Evolutionary conservation across 2,888 invertebrate species (phyloP).

Genomic region (Gymnocheta viridis): DNA sequence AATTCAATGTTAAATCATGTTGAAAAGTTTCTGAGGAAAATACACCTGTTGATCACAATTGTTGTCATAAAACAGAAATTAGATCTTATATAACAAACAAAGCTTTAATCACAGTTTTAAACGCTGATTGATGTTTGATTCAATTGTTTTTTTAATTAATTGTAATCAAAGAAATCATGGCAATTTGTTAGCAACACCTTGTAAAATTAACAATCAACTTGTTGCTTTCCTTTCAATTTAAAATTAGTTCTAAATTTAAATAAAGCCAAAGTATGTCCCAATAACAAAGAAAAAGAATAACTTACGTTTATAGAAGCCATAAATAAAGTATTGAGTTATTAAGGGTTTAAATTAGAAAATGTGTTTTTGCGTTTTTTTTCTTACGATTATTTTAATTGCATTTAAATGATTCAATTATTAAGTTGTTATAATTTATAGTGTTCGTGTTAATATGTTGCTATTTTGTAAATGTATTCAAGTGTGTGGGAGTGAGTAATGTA

Average conservation of each 20-base stretch:
- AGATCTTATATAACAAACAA: conserved; percentile 4
- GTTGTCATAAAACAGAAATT: neutral
- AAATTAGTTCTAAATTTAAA: neutral
- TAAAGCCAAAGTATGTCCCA: neutral
- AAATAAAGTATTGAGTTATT: neutral
- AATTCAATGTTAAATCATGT: conserved; percentile 38
- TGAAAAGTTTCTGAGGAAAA: conserved; percentile 3
- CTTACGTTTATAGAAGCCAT: neutral
- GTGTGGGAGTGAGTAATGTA: neutral
- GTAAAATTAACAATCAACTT: conserved; percentile 43
- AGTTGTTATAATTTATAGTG: neutral
- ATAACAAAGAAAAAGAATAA: neutral
- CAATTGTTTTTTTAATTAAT: conserved; percentile 17
- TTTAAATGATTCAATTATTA: conserved; percentile 50
- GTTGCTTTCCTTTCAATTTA: conserved; percentile 1
- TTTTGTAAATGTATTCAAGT: conserved; percentile 17
- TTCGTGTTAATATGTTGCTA: conserved; percentile 47
- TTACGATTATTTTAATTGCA: conserved; percentile 1
- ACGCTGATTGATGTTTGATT: neutral
- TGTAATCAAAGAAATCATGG: conserved; percentile 2
- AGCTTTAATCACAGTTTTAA: conserved; percentile 2
- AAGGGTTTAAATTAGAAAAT: conserved; percentile 17
- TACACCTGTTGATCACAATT: conserved; percentile 22
- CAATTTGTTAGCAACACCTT: conserved; percentile 4
- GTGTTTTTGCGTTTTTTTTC: neutral